A percentile compares a stretch with the other conserved stretches of the same genome.
phyloP scores from a whole-genome alignment of 2,113 vertebrate genomes.

The Eubucco bourcierii region DNA sequence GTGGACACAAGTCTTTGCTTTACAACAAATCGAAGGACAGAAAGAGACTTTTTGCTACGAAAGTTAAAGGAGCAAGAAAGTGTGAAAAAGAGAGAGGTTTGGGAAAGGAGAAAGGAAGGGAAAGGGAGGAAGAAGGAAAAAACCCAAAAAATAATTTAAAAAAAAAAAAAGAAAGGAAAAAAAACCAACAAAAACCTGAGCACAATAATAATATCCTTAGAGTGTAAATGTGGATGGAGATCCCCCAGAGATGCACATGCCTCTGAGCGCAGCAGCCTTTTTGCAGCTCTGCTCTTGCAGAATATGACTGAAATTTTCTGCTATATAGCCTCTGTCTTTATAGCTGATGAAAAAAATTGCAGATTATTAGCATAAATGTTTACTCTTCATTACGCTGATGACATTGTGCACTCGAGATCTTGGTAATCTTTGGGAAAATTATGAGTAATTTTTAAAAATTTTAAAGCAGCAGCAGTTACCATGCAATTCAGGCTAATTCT shows the following conservation, averaged over 20 bases:
- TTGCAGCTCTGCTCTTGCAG: constrained; percentile 87
- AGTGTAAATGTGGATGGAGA: constrained; percentile 76
- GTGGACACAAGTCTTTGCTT: constrained; percentile 72
- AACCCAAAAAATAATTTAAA: too few species aligned
- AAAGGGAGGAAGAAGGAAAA: neutral
- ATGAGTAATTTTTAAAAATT: constrained; percentile 99
- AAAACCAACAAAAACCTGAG: neutral
- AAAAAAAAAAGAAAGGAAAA: neutral
- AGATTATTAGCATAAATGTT: constrained; percentile 99
- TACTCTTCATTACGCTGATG: constrained; percentile 99
- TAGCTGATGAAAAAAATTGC: constrained; percentile 99
- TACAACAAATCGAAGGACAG: constrained; percentile 73
- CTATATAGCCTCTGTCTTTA: constrained; percentile 99
- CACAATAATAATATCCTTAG: constrained; percentile 75
- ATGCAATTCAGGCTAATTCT: constrained; percentile 99
- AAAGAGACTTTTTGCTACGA: constrained; percentile 68
- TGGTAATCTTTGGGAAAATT: constrained; percentile 99
- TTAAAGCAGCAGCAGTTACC: constrained; percentile 99
- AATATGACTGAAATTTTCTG: constrained; percentile 98
- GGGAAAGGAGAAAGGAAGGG: neutral
- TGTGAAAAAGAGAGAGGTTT: constrained; percentile 1
- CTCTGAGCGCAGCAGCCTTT: constrained; percentile 81
- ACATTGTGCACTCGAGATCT: constrained; percentile 99
- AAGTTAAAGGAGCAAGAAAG: constrained; percentile 68
- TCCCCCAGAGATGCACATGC: constrained; percentile 80